A percentile compares a stretch with the other conserved stretches of the same genome.
Evolutionary conservation across 2,797 vertebrate genomes (phyloP).

Genomic region (Australoheros facetus): DNA sequence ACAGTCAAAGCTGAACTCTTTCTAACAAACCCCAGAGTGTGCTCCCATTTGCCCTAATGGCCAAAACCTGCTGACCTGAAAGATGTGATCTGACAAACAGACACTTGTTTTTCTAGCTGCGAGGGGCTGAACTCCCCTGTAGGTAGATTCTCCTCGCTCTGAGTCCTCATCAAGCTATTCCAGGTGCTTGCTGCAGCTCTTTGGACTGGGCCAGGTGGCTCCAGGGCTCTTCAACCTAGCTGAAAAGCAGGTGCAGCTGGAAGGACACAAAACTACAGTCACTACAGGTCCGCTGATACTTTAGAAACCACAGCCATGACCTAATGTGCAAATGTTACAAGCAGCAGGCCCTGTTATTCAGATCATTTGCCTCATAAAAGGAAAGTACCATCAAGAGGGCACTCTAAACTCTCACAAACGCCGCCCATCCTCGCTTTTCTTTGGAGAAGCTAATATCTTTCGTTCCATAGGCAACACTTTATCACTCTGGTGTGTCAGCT

Average conservation of each 20-base stretch:
- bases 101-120: constrained; percentile 59
- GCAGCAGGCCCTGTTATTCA: constrained; percentile 48
- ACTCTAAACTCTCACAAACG: constrained; percentile 35
- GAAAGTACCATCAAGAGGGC: constrained; percentile 57
- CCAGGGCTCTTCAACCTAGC: constrained; percentile 40
- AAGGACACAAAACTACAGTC: constrained; percentile 30
- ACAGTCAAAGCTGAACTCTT: constrained; percentile 54
- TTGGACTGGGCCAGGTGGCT: constrained; percentile 57
- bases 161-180: constrained; percentile 69
- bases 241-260: constrained; percentile 68
- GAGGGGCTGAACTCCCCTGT: constrained; percentile 50
- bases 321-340: constrained; percentile 50
- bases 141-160: constrained; percentile 60
- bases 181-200: constrained; percentile 61
- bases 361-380: constrained; percentile 59
- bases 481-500: constrained; percentile 40
- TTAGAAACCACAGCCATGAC: constrained; percentile 35
- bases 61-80: constrained; percentile 65
- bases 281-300: constrained; percentile 20
- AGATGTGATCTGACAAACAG: constrained; percentile 64
- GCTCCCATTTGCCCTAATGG: constrained; percentile 47
- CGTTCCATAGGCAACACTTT: constrained; percentile 29
- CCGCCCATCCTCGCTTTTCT: constrained; percentile 23
- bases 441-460: constrained; percentile 41
- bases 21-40: constrained; percentile 57